Conservation (phyloP, 1,140 invertebrate species). For the Diabrotica virgifera region DNA sequence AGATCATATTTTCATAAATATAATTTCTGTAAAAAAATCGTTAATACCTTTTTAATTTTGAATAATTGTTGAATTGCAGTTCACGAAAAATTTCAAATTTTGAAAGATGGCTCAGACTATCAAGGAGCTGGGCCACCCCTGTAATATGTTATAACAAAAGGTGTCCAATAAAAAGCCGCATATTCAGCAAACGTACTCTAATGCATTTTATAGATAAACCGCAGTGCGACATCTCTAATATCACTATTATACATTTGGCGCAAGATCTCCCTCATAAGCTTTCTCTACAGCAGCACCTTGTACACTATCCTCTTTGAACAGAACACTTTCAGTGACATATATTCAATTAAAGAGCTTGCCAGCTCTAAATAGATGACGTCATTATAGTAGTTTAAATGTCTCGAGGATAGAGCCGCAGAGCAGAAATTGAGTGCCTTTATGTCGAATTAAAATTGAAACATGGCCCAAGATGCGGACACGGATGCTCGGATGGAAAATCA, state of each 20-base stretch:
- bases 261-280: constrained; percentile 4
- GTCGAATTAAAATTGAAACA: constrained; percentile 3
- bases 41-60: too few species aligned
- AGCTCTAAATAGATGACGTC: constrained; percentile 10
- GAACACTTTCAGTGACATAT: constrained; percentile 14
- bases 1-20: too few species aligned
- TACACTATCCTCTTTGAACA: constrained; percentile 6
- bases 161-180: not conserved
- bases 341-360: constrained; percentile 17
- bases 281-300: constrained; percentile 9
- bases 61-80: too few species aligned
- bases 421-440: constrained; percentile 10
- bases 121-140: too few species aligned
- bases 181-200: not conserved
- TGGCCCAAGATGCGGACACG: not conserved
- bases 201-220: not conserved
- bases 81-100: too few species aligned
- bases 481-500: not conserved
- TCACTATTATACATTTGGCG: constrained; percentile 1
- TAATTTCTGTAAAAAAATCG: too few species aligned
- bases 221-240: constrained; percentile 10
- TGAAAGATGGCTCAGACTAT: too few species aligned
- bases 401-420: constrained; percentile 4
- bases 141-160: too few species aligned
- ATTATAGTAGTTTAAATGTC: constrained; percentile 5